Base-by-base conservation (phyloP, 2,797 vertebrate species). In the Poeciliopsis gracilis region DNA sequence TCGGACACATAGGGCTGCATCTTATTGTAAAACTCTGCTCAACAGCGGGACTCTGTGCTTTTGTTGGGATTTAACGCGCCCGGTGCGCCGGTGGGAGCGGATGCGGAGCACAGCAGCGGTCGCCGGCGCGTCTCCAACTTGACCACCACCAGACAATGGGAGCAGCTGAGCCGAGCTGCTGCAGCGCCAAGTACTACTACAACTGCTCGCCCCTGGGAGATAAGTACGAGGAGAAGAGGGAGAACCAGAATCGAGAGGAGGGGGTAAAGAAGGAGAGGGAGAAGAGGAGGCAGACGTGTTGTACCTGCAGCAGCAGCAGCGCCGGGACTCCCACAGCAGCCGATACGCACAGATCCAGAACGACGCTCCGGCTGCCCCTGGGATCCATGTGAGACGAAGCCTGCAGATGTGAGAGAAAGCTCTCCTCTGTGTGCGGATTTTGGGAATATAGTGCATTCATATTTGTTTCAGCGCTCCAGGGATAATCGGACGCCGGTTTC, bases 121-220 rank as follows among this genome's bases (percentile, higher is more conserved):
- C 84, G 89, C 87, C 89, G 88, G 90, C 78, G 92, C 91, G 91
- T 93, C 89, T 87, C 91, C 86, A 95, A 93, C 82, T 95, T 91
- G 91, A 95, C 86, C 90, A 93, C 83, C 90, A 90, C 70, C 88
- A 84, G 97, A 97, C 97, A 89, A 98, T 98, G 98, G 97, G 97
- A 97, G 95, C 93, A 94, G 95, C 94, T 91, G 95, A 94, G 95
- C 93, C 91, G 92, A 91, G 94, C 96, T 95, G 95, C 95, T 89
- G 91, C 95, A 95, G 93, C 96, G 94, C 94, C 93, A 91, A 91
- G 63, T 80, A 84, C 82, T 78, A 85, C 85, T 81, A 88, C 94
- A 93, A 93, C 95, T 95, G 93, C 95, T 96, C 96, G 94, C 95
- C 94, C 95, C 82, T 92, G 94, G 95, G 95, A 95, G 86, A 88